phyloP scores from a whole-genome alignment of 2,113 vertebrate genomes.

The Ceyx margarethae region DNA sequence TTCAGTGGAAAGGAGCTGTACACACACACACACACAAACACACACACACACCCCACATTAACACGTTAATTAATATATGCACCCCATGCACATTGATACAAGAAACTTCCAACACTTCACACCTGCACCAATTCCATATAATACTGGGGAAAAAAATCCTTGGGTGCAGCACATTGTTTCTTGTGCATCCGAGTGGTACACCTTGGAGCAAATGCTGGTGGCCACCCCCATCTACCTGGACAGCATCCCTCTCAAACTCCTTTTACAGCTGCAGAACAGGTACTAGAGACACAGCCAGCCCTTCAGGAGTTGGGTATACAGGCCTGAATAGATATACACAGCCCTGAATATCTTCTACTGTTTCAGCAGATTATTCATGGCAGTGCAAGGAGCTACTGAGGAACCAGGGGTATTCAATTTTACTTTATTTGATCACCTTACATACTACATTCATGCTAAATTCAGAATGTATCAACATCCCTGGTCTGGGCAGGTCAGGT shows the following conservation, averaged over 20 bases:
- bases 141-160: neutral
- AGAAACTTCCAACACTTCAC: neutral
- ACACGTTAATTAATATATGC: neutral
- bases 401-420: neutral
- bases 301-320: neutral
- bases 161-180: neutral
- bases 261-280: neutral
- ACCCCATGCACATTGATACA: too few species aligned
- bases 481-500: rapidly evolving
- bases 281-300: neutral
- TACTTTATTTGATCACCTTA: neutral
- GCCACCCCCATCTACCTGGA: too few species aligned
- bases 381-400: neutral
- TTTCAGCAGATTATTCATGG: neutral
- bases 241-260: neutral
- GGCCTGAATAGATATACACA: neutral
- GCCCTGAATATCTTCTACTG: neutral
- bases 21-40: neutral
- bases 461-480: neutral
- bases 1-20: neutral
- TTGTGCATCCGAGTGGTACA: neutral
- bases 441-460: neutral
- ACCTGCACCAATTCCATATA: neutral
- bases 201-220: neutral
- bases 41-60: too few species aligned